A percentile compares a stretch with the other conserved stretches of the same genome.
Conservation (phyloP, 2,888 invertebrate genomes). For the Drosophila cracens region DNA sequence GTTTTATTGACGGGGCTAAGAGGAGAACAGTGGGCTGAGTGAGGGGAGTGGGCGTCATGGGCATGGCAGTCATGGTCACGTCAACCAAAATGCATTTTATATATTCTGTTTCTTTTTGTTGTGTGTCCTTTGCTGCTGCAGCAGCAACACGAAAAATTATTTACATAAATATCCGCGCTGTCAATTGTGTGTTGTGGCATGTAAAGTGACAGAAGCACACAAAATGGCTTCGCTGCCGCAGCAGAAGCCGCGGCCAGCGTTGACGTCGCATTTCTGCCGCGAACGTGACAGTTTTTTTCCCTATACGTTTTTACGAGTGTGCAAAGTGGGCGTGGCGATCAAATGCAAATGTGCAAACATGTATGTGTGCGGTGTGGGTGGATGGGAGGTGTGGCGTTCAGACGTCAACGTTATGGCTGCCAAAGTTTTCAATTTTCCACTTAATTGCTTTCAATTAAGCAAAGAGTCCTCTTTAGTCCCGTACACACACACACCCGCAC, state of each 20-base stretch:
- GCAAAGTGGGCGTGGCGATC: conserved; percentile 70
- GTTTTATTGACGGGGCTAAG: conserved; percentile 22
- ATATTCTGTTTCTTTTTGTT: conserved; percentile 51
- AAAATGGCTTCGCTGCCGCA: conserved; percentile 67
- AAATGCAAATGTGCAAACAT: conserved; percentile 70
- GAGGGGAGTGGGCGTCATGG: neutral
- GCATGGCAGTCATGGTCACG: conserved; percentile 62
- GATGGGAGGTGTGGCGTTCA: conserved; percentile 54
- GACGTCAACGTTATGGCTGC: conserved; percentile 79
- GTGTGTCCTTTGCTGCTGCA: conserved; percentile 39
- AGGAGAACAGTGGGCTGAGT: neutral
- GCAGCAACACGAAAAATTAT: conserved; percentile 77
- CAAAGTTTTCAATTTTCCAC: conserved; percentile 80
- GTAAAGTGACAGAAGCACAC: conserved; percentile 79
- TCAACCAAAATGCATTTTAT: conserved; percentile 73
- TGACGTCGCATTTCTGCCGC: conserved; percentile 29
- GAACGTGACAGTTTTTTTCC: conserved; percentile 66
- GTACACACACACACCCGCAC: conserved; percentile 18
- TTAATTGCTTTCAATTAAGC: conserved; percentile 81
- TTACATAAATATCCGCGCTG: conserved; percentile 78
- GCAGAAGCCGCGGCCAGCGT: conserved; percentile 21
- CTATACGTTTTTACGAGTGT: conserved; percentile 52
- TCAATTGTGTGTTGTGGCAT: conserved; percentile 79
- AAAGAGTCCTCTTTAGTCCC: conserved; percentile 77
- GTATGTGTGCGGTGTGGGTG: conserved; percentile 24